These are phyloP conservation scores for Anneissia japonica DNA, from an alignment of 35 echinoderm and acorn worm species.

Conservation along the genomic window DNA sequence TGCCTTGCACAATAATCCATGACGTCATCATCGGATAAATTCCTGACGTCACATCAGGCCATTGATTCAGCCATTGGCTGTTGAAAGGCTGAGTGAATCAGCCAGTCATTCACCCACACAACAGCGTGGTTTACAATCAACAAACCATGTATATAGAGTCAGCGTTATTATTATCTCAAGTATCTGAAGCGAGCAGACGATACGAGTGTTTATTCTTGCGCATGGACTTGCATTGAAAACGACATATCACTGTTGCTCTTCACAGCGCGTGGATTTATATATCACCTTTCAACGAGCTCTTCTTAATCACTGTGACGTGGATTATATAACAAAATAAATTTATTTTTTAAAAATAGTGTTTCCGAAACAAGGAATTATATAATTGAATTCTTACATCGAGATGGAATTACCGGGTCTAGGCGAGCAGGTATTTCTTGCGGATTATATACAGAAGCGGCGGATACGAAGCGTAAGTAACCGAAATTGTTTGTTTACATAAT, in stretches of 20 bases:
- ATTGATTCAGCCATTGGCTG: conserved; percentile 1
- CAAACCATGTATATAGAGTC: not conserved
- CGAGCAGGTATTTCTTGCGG: not conserved
- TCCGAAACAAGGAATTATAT: too few species aligned
- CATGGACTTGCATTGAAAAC: not conserved
- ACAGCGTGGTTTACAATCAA: not conserved
- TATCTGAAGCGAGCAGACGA: not conserved
- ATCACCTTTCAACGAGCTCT: not conserved
- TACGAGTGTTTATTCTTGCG: not conserved
- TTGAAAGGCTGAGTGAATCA: not conserved
- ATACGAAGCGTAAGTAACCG: not conserved
- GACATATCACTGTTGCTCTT: not conserved
- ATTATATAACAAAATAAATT: too few species aligned
- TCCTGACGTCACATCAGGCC: not conserved
- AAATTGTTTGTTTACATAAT: not conserved
- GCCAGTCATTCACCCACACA: not conserved
- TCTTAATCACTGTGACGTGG: not conserved
- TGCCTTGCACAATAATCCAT: conserved; percentile 1
- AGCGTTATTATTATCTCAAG: not conserved
- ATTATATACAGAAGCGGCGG: not conserved
- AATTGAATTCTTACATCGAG: not conserved
- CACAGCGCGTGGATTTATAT: not conserved
- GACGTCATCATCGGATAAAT: not conserved
- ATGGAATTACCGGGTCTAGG: not conserved
- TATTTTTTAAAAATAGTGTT: too few species aligned